Evolutionary conservation across 2,113 vertebrate genomes (phyloP).

Genomic region (Gasterosteus nipponicus): DNA sequence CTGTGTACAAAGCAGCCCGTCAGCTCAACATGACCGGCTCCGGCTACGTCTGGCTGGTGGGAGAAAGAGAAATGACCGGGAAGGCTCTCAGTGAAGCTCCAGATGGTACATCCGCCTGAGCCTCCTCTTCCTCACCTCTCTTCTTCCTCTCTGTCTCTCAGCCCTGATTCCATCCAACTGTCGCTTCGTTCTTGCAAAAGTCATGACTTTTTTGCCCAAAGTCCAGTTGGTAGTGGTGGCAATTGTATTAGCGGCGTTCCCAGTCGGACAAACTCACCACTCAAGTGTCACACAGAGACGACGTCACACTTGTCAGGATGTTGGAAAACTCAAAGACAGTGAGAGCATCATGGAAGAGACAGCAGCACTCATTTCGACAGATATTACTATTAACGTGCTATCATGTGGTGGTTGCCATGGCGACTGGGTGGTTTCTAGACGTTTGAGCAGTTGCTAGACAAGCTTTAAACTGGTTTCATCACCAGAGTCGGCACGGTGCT

Average conservation of each 20-base stretch:
- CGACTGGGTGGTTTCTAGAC: no score
- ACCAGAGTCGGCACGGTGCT: no score
- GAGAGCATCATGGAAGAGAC: background rate
- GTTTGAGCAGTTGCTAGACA: no score
- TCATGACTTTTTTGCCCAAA: background rate
- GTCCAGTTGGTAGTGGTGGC: background rate
- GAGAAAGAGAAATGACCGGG: slow-evolving; percentile 95
- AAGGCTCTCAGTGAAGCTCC: slow-evolving; percentile 95
- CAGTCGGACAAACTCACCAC: background rate
- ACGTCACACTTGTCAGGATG: no score
- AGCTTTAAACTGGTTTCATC: no score
- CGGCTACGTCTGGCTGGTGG: slow-evolving; percentile 97
- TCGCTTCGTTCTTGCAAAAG: background rate
- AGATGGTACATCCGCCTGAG: slow-evolving; percentile 83
- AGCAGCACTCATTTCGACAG: background rate
- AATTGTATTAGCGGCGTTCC: background rate
- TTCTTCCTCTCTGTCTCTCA: slow-evolving; percentile 13
- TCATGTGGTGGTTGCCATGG: background rate
- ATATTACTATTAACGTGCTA: no score
- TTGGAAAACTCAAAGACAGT: background rate
- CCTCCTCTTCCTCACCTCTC: slow-evolving; percentile 23
- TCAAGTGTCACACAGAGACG: no score
- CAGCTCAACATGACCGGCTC: slow-evolving; percentile 98
- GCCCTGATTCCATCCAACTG: slow-evolving; percentile 63
- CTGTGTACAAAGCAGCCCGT: slow-evolving; percentile 92